These are phyloP conservation scores for Drosophila suzukii DNA, from an alignment of 1,140 invertebrate genomes.

Conservation along the genomic window DNA sequence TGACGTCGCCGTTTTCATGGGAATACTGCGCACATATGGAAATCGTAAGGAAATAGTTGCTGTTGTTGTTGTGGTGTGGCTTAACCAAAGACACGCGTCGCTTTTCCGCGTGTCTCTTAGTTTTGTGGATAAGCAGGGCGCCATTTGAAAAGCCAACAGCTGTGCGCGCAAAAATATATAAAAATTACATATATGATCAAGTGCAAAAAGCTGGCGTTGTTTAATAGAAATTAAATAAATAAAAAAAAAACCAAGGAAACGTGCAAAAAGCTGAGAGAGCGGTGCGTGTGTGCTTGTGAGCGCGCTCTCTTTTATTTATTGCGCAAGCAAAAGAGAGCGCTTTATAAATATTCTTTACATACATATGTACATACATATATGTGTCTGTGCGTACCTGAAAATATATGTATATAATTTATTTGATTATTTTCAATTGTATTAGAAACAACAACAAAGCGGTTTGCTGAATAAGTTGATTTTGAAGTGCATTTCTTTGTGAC, in stretches of 20 bases:
- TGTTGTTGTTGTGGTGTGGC: slow-evolving; percentile 11
- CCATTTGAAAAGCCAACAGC: slow-evolving; percentile 28
- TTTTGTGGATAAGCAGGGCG: slow-evolving; percentile 19
- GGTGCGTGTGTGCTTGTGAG: slow-evolving; percentile 21
- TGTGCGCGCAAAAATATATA: slow-evolving; percentile 16
- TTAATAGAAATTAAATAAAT: slow-evolving; percentile 42
- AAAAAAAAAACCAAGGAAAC: slow-evolving; percentile 29
- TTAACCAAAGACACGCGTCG: slow-evolving; percentile 13
- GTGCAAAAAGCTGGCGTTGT: slow-evolving; percentile 42
- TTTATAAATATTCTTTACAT: slow-evolving; percentile 1
- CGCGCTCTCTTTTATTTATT: slow-evolving; percentile 22
- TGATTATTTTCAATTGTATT: slow-evolving; percentile 26
- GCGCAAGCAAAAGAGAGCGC: slow-evolving; percentile 41
- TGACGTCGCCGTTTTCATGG: slow-evolving; percentile 30
- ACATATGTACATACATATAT: slow-evolving; percentile 12
- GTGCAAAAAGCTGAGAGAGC: slow-evolving; percentile 37
- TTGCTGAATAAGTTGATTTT: slow-evolving; percentile 5
- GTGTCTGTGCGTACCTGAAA: slow-evolving; percentile 27
- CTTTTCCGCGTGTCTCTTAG: slow-evolving; percentile 21
- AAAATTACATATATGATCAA: slow-evolving; percentile 4
- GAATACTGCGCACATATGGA: slow-evolving; percentile 37
- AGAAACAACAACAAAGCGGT: slow-evolving; percentile 30
- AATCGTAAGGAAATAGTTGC: slow-evolving; percentile 9
- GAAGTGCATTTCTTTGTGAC: slow-evolving; percentile 34
- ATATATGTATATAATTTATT: slow-evolving; percentile 35